Conservation (phyloP, 1,140 invertebrate species). For the Schlechtendalia chinensis region DNA sequence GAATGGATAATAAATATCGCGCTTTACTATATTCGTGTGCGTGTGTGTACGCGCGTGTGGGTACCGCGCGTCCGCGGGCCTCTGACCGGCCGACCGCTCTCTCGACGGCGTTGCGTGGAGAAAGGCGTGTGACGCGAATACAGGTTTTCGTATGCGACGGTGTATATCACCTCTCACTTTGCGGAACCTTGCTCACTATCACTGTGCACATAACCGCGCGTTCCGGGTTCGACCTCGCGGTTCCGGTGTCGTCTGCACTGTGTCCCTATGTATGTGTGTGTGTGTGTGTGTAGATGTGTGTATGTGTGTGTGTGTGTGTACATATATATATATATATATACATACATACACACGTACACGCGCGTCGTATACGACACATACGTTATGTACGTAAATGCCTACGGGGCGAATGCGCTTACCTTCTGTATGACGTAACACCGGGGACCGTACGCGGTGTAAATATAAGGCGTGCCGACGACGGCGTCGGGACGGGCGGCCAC, state of each 20-base stretch:
- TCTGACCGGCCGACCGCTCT: neutral
- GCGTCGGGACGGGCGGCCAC: no score
- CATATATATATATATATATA: no score
- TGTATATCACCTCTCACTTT: slow-evolving; percentile 30
- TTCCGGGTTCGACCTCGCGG: slow-evolving; percentile 27
- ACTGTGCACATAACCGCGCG: neutral
- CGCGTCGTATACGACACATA: neutral
- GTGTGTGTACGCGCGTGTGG: no score
- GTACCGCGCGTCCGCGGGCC: no score
- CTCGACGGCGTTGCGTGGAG: slow-evolving; percentile 19
- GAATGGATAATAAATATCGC: no score
- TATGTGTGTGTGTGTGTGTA: no score
- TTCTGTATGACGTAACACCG: slow-evolving; percentile 7
- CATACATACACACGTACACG: no score
- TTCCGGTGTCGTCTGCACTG: slow-evolving; percentile 9
- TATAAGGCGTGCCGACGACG: neutral
- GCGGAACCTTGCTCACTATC: neutral
- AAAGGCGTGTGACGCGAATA: slow-evolving; percentile 31
- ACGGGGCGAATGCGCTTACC: slow-evolving; percentile 9
- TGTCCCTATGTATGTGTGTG: no score
- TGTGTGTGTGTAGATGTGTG: no score
- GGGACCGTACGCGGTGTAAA: neutral
- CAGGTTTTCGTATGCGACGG: slow-evolving; percentile 14
- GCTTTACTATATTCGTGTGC: no score
- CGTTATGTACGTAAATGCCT: neutral